These are phyloP conservation scores for Harpagus bidentatus DNA, from an alignment of 2,113 vertebrate genomes.

Conservation along the genomic window DNA sequence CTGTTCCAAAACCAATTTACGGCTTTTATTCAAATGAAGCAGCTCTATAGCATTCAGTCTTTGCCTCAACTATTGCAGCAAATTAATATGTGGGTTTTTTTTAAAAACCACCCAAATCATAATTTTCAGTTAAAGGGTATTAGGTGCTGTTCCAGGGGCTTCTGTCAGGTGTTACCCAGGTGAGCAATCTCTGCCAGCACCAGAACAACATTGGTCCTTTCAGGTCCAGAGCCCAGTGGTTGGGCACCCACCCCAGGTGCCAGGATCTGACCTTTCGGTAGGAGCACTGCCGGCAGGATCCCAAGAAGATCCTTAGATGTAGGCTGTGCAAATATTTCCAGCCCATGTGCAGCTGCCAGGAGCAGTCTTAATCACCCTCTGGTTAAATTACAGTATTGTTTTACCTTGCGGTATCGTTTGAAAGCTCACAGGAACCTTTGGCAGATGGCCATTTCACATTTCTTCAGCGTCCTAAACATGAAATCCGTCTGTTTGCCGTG, in stretches of 20 bases:
- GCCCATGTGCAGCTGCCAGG: background rate
- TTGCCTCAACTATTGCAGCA: background rate
- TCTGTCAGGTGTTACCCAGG: background rate
- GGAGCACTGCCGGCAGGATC: background rate
- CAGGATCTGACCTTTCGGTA: background rate
- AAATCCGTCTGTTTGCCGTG: background rate
- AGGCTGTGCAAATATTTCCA: background rate
- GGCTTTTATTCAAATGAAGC: background rate
- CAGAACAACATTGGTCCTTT: background rate
- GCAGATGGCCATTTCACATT: background rate
- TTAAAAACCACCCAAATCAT: background rate
- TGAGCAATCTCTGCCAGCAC: background rate
- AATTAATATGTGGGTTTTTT: fast-evolving
- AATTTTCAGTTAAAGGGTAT: background rate
- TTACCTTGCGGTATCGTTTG: background rate
- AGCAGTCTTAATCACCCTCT: background rate
- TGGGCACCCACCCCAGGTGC: background rate
- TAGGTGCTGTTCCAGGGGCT: background rate
- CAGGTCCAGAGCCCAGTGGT: background rate
- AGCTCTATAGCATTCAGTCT: background rate
- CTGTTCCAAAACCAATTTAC: background rate
- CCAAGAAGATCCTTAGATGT: background rate
- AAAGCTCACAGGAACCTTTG: background rate
- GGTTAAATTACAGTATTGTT: background rate
- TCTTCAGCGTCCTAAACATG: background rate